Conservation (phyloP, 2,888 invertebrate species). For the Chloroclysta siterata region DNA sequence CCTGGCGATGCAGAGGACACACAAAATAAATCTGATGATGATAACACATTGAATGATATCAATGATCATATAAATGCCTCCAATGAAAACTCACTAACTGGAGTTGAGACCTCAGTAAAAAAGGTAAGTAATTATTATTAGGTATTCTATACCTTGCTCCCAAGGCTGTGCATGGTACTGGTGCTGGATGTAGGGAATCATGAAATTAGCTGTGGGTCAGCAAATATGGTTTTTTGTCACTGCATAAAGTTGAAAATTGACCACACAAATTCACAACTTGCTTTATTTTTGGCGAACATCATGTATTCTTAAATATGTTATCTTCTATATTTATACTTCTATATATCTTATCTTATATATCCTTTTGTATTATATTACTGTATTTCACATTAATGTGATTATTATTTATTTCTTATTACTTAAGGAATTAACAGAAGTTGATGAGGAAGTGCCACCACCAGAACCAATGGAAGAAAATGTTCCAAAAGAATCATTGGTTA, state of each 20-base stretch:
- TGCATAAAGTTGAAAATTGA: too few species aligned
- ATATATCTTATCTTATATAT: too few species aligned
- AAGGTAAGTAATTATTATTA: constrained; percentile 20
- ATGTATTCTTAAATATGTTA: too few species aligned
- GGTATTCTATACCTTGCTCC: too few species aligned
- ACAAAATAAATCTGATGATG: constrained; percentile 46
- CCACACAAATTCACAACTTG: too few species aligned
- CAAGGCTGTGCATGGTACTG: too few species aligned
- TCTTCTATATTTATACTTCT: too few species aligned
- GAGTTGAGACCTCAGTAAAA: constrained; percentile 9
- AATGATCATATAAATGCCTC: constrained; percentile 30
- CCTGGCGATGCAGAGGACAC: constrained; percentile 42
- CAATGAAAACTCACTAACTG: constrained; percentile 25
- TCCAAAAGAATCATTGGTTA: neutral
- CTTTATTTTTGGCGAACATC: too few species aligned
- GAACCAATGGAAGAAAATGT: constrained; percentile 5
- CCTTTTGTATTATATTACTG: too few species aligned
- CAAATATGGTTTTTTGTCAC: too few species aligned
- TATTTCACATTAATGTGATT: neutral
- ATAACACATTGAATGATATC: constrained; percentile 35
- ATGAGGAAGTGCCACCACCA: constrained; percentile 3
- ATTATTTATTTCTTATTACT: neutral
- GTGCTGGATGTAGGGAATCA: too few species aligned
- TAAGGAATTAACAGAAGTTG: constrained; percentile 16
- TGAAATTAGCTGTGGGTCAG: too few species aligned